Conservation (phyloP, 2,797 vertebrate species). For the Pterois miles region DNA sequence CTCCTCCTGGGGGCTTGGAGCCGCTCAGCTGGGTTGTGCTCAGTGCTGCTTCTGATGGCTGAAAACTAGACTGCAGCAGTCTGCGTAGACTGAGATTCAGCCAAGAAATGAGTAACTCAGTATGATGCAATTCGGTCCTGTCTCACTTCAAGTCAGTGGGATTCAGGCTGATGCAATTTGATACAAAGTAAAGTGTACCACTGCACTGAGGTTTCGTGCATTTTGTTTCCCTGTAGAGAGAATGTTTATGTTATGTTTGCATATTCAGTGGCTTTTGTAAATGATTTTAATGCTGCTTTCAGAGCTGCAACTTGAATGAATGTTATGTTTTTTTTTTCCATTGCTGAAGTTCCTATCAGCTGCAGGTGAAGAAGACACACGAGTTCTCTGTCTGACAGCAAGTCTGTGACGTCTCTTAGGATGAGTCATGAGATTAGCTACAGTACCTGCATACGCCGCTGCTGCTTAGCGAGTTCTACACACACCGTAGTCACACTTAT, state of each 20-base stretch:
- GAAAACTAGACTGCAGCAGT: not conserved
- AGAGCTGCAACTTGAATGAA: conserved; percentile 21
- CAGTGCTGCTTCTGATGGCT: conserved; percentile 1
- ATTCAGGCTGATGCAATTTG: not conserved
- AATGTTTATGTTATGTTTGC: not conserved
- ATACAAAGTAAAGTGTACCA: not conserved
- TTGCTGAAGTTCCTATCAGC: conserved; percentile 28
- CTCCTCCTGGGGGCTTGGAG: not conserved
- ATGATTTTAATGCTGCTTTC: conserved; percentile 14
- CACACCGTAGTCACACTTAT: conserved; percentile 17
- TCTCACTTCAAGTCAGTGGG: not conserved
- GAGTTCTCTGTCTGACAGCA: conserved; percentile 22
- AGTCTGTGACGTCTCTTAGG: conserved; percentile 43
- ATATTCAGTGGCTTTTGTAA: conserved; percentile 12
- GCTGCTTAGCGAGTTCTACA: conserved; percentile 27
- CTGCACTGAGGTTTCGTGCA: not conserved
- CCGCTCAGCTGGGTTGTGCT: not conserved
- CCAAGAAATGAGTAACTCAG: not conserved
- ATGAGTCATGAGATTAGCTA: conserved; percentile 57
- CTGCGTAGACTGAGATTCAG: not conserved
- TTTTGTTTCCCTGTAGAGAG: not conserved
- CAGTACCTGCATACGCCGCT: conserved; percentile 39
- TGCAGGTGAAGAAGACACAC: conserved; percentile 43
- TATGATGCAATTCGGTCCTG: not conserved
- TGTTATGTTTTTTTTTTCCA: not conserved